phyloP scores from a whole-genome alignment of 1,140 invertebrate species.

The Vanessa atalanta region DNA sequence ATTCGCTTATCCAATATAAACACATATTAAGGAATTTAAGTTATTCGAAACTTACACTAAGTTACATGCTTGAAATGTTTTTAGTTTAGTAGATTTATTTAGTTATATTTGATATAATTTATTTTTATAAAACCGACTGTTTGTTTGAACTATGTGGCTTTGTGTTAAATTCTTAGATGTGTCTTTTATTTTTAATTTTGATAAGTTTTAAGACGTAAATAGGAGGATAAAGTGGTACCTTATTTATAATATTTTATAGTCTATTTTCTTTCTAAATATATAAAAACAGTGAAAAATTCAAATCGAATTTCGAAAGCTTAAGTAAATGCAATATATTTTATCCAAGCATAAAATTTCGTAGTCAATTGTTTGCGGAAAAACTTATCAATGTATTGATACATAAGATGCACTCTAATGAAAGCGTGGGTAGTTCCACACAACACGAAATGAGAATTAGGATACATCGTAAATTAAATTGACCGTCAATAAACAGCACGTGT shows the following conservation, averaged over 20 bases:
- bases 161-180: no score
- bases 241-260: no score
- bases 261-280: no score
- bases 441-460: conserved; percentile 26
- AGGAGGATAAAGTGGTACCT: no score
- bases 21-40: background rate
- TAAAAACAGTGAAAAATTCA: background rate
- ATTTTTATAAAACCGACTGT: no score
- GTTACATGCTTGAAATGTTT: background rate
- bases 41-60: background rate
- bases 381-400: background rate
- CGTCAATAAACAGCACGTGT: conserved; percentile 30
- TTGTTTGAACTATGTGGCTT: no score
- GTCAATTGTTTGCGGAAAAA: background rate
- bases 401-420: conserved; percentile 21
- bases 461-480: conserved; percentile 36
- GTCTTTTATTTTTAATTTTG: no score
- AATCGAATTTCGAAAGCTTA: no score
- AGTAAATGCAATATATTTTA: background rate
- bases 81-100: no score
- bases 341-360: background rate
- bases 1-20: background rate
- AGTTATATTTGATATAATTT: no score
- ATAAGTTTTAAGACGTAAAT: no score
- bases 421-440: conserved; percentile 27